Percentiles rank a stretch among this genome's conserved stretches.
phyloP scores from a whole-genome alignment of 2,113 vertebrate species.

The Chiloscyllium plagiosum region DNA sequence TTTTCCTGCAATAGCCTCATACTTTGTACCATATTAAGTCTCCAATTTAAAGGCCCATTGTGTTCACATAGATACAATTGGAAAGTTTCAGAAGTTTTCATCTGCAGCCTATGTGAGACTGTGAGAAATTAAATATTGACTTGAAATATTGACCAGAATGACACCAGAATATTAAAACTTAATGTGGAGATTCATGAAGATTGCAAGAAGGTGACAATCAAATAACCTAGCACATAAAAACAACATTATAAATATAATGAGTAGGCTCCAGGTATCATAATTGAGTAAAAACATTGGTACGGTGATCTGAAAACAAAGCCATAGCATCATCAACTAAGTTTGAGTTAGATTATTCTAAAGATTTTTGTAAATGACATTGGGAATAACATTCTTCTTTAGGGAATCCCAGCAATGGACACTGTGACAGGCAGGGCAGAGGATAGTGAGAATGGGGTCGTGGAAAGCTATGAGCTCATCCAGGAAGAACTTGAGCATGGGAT shows the following conservation, averaged over 20 bases:
- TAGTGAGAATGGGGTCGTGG: not conserved
- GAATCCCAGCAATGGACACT: not conserved
- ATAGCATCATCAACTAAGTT: not conserved
- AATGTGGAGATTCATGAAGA: not conserved
- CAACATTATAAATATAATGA: not conserved
- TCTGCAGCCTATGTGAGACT: not conserved
- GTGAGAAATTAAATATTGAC: conserved; percentile 3
- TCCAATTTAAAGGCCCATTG: not conserved
- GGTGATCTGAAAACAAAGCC: not conserved
- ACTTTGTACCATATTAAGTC: not conserved
- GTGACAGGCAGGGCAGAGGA: not conserved
- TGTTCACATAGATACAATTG: not conserved
- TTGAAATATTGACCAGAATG: not conserved
- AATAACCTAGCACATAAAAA: not conserved
- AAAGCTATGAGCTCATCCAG: not conserved
- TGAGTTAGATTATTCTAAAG: not conserved
- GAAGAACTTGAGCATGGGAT: not conserved
- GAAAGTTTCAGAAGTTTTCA: not conserved
- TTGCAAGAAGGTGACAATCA: not conserved
- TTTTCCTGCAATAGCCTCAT: not conserved
- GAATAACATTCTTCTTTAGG: not conserved
- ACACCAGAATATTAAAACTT: not conserved
- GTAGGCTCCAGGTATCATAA: not conserved
- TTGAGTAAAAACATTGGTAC: not conserved
- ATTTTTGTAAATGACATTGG: not conserved